phyloP scores from a whole-genome alignment of 2,888 invertebrate genomes.

The Plebejus anna region DNA sequence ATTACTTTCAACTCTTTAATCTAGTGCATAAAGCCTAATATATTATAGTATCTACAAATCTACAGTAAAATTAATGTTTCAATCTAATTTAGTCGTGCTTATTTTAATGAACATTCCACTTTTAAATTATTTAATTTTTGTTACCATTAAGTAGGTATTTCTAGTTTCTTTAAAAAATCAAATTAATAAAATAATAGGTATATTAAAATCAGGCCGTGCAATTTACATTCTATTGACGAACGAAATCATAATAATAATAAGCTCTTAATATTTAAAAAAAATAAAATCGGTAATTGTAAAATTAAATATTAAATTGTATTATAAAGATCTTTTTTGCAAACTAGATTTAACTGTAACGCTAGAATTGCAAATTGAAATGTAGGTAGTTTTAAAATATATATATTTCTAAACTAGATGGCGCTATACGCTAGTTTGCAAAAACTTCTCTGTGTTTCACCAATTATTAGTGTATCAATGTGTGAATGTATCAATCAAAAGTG shows the following conservation, averaged over 20 bases:
- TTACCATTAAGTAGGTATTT: not conserved
- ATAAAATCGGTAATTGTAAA: conserved; percentile 7
- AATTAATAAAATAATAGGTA: not conserved
- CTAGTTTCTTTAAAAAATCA: not conserved
- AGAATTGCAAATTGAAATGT: not conserved
- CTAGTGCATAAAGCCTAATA: not conserved
- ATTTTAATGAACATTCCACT: not conserved
- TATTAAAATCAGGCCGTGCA: conserved; percentile 21
- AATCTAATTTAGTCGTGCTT: conserved; percentile 11
- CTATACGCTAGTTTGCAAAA: conserved; percentile 23
- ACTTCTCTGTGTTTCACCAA: conserved; percentile 13
- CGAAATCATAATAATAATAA: conserved; percentile 28
- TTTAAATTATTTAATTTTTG: conserved; percentile 13
- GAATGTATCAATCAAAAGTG: conserved; percentile 32
- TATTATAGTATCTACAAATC: not conserved
- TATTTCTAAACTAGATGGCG: not conserved
- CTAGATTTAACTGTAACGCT: not conserved
- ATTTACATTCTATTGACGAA: conserved; percentile 29
- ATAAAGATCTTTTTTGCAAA: conserved; percentile 7
- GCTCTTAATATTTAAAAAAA: conserved; percentile 29
- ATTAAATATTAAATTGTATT: conserved; percentile 14
- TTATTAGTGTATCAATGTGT: conserved; percentile 25
- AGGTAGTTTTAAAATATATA: not conserved
- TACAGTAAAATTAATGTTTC: conserved; percentile 7
- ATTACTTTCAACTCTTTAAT: not conserved